A percentile compares a stretch with the other conserved stretches of the same genome.
Conservation (phyloP, 2,113 vertebrate species). For the human region GRCh38 chr1:6197501-6198000, state of each 20-base stretch:
- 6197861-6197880: background rate
- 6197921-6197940: background rate
- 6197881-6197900: background rate
- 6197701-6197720: constrained; percentile 96
- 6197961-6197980: background rate
- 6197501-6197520: background rate
- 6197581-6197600: background rate
- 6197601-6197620: background rate
- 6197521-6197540: background rate
- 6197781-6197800: background rate
- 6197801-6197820: background rate
- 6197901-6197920: background rate
- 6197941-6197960: background rate
- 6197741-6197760: constrained; percentile 92
- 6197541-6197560: background rate
- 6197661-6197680: constrained; percentile 99
- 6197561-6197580: background rate
- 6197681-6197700: constrained; percentile 98
- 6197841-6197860: background rate
- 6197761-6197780: background rate
- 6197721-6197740: constrained; percentile 98
- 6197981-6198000: background rate
- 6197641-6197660: constrained; percentile 95
- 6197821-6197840: background rate
- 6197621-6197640: background rate